phyloP scores from a whole-genome alignment of 2,888 invertebrate genomes.

The Elysia crispata region DNA sequence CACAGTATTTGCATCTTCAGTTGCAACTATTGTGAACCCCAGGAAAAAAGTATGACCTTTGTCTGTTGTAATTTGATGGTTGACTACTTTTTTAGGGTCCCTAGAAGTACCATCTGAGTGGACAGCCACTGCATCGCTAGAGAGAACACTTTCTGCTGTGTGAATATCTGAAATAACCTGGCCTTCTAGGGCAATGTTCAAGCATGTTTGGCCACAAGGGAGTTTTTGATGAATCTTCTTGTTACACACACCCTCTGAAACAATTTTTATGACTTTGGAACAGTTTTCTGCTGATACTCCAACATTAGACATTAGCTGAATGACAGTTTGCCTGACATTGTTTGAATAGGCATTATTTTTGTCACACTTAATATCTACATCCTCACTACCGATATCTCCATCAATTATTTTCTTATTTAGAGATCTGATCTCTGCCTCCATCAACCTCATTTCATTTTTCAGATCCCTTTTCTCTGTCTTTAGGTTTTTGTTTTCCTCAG shows the following conservation, averaged over 20 bases:
- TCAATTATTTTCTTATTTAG: no score
- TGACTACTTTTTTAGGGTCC: slow-evolving; percentile 11
- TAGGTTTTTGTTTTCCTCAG: no score
- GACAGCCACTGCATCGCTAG: neutral
- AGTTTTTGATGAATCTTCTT: neutral
- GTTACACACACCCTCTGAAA: neutral
- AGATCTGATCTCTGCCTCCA: no score
- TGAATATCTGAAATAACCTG: neutral
- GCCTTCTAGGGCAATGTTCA: neutral
- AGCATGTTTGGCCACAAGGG: neutral
- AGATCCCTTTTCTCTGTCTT: no score
- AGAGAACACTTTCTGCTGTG: neutral
- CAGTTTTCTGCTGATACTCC: neutral
- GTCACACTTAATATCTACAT: neutral
- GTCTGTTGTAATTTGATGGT: neutral
- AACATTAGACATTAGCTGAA: neutral
- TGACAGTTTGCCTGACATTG: neutral
- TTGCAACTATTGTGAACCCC: slow-evolving; percentile 6
- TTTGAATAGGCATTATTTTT: neutral
- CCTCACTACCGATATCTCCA: neutral
- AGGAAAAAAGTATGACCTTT: neutral
- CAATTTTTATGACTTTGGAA: neutral
- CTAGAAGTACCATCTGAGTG: slow-evolving; percentile 5
- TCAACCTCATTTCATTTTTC: no score
- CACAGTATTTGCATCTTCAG: slow-evolving; percentile 21